Percentiles rank a stretch among this genome's conserved stretches.
These are phyloP conservation scores for Planiliza haematocheilus DNA, from an alignment of 2,113 vertebrate genomes.

Conservation along the genomic window DNA sequence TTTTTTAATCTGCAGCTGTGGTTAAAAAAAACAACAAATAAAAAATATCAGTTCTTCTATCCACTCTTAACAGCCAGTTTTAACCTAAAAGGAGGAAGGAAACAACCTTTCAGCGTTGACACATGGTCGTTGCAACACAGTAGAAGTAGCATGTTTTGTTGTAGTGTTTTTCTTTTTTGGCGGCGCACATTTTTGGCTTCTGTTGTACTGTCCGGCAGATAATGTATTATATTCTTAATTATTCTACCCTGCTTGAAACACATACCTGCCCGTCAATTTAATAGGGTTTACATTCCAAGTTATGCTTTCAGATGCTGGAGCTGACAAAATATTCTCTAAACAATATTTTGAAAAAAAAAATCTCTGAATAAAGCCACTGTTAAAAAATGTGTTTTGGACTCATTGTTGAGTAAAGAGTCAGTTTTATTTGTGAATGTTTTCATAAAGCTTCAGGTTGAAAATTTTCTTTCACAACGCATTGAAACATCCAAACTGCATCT, in stretches of 20 bases:
- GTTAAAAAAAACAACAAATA: background rate
- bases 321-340: constrained; percentile 36
- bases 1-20: background rate
- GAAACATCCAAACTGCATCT: background rate
- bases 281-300: constrained; percentile 63
- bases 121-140: constrained; percentile 12
- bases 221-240: constrained; percentile 21
- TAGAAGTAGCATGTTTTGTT: constrained; percentile 4
- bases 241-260: constrained; percentile 18
- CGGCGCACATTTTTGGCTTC: background rate
- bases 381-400: constrained; percentile 12
- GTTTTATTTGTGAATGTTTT: background rate
- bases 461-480: background rate
- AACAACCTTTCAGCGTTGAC: constrained; percentile 28
- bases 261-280: constrained; percentile 15
- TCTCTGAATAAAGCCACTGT: constrained; percentile 70
- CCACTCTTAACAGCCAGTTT: constrained; percentile 14
- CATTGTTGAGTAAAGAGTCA: constrained; percentile 6
- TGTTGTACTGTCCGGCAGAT: constrained; percentile 39
- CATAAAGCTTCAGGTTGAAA: background rate
- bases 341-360: constrained; percentile 52
- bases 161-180: background rate
- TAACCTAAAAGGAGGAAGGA: constrained; percentile 43
- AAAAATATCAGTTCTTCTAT: background rate
- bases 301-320: constrained; percentile 52